Evolutionary conservation across 2,888 invertebrate species (phyloP), one percentile per base, ranked within the genome.

Genomic region (Emesis furor): DNA sequence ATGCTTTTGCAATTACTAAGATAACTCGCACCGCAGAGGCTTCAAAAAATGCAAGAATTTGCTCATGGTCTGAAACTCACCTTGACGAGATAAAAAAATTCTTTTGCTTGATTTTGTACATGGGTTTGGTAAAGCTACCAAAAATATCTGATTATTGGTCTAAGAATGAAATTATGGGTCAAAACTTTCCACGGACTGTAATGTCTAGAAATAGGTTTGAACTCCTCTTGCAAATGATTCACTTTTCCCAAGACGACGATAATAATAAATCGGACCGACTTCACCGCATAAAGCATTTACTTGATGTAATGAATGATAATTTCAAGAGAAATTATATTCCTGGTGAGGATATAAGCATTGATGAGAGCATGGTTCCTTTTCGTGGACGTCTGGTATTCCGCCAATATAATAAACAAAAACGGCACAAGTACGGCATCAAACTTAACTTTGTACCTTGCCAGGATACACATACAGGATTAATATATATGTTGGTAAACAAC

Each of bases 131-230:
- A 30, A 62, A 62, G 30, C 62, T 62, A 8, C 62, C 62, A 2
- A 62, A 62, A 32, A 17, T 62, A 32, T 30, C 62, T 1, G 62
- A 62, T 10, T 62, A 62, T 62, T 62, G 62, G 62, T 62, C 62
- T 2, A 30, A 32, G 17, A 3, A 62, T 8, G 62, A 62, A 62
- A 10, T 62, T 10, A 62, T 62, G 1, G 10, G 62, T 1, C 62
- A 62, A 5, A 6, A 7, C 3, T 62, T 62, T 30, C 12, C 30
- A 10, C n/a, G n/a, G n/a, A n/a, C n/a, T n/a, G n/a, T n/a, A n/a
- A n/a, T n/a, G n/a, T n/a, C n/a, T n/a, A n/a, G n/a, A 32, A 62
- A 62, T 8, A 7, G 62, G 7, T 62, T 62, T 30, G 62, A 62
- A 10, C 5, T 62, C 1, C 8, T 62, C 2, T 12, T 59, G 5